Evolutionary conservation across 2,888 invertebrate genomes (phyloP).

Genomic region (Apantesis nais): DNA sequence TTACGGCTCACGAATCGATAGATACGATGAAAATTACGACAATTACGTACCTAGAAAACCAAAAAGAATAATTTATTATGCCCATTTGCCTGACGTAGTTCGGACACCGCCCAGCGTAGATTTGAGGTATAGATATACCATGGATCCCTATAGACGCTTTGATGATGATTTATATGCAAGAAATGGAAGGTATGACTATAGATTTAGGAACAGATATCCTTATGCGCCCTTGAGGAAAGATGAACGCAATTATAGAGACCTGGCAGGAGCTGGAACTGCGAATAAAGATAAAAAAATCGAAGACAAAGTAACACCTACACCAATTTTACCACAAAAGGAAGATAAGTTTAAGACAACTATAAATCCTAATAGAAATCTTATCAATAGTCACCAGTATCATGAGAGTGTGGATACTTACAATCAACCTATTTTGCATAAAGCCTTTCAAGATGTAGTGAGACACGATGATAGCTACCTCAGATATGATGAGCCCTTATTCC

Average conservation of each 20-base stretch:
- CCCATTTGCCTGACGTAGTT: conserved; percentile 89
- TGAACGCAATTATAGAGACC: conserved; percentile 77
- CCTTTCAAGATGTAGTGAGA: conserved; percentile 69
- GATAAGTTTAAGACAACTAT: conserved; percentile 62
- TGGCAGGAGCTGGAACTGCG: conserved; percentile 71
- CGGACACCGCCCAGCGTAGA: conserved; percentile 86
- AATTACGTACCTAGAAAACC: conserved; percentile 78
- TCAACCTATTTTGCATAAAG: conserved; percentile 68
- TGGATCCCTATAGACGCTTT: conserved; percentile 75
- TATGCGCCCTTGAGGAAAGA: conserved; percentile 78
- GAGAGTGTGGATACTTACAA: conserved; percentile 66
- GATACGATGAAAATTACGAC: conserved; percentile 77
- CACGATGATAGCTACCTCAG: conserved; percentile 74
- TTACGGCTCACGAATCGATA: conserved; percentile 69
- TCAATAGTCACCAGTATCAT: conserved; percentile 82
- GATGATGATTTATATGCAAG: conserved; percentile 76
- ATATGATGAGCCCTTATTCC: conserved; percentile 78
- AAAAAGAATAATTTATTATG: conserved; percentile 89
- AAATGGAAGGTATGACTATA: conserved; percentile 76
- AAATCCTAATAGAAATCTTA: conserved; percentile 64
- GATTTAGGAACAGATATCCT: conserved; percentile 76
- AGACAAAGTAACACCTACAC: conserved; percentile 79
- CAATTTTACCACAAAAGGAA: conserved; percentile 75
- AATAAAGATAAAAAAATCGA: conserved; percentile 77
- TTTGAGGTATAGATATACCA: conserved; percentile 81